Conservation (phyloP, 2,888 invertebrate species). For the Trisateles emortualis region DNA sequence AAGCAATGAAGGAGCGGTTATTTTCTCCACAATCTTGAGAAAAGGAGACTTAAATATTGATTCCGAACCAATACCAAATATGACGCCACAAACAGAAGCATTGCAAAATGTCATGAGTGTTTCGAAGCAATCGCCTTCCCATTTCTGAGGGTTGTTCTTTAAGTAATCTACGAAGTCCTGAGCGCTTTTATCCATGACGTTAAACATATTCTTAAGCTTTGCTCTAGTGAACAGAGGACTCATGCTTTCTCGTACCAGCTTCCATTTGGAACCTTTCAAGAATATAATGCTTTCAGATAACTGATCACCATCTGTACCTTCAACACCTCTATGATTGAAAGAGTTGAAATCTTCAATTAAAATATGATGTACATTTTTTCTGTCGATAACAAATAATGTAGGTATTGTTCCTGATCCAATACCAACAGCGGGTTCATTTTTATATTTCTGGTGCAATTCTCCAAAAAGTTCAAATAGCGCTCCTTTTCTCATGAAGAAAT, state of each 20-base stretch:
- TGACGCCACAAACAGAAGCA: conserved; percentile 61
- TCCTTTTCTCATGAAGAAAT: neutral
- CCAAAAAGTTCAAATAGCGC: neutral
- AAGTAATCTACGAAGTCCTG: conserved; percentile 58
- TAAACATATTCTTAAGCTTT: conserved; percentile 71
- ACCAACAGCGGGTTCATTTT: conserved; percentile 57
- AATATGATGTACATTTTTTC: conserved; percentile 54
- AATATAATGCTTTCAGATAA: conserved; percentile 61
- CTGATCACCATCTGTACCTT: conserved; percentile 48
- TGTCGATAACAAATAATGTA: conserved; percentile 50
- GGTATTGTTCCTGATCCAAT: conserved; percentile 43
- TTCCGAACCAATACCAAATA: conserved; percentile 69
- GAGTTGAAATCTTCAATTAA: conserved; percentile 55
- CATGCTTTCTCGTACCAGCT: conserved; percentile 65
- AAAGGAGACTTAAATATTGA: conserved; percentile 67
- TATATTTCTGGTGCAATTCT: conserved; percentile 53
- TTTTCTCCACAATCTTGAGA: conserved; percentile 48
- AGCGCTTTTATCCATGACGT: conserved; percentile 64
- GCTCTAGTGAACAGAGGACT: conserved; percentile 66
- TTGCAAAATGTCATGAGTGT: conserved; percentile 53
- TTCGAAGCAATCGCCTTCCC: conserved; percentile 24
- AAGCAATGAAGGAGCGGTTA: conserved; percentile 38
- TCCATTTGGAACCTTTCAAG: conserved; percentile 64
- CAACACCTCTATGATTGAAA: conserved; percentile 58
- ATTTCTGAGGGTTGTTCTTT: conserved; percentile 50